Percentiles rank a stretch among this genome's conserved stretches.
Conservation (phyloP, 2,797 vertebrate species). For the Pipistrellus kuhlii region DNA sequence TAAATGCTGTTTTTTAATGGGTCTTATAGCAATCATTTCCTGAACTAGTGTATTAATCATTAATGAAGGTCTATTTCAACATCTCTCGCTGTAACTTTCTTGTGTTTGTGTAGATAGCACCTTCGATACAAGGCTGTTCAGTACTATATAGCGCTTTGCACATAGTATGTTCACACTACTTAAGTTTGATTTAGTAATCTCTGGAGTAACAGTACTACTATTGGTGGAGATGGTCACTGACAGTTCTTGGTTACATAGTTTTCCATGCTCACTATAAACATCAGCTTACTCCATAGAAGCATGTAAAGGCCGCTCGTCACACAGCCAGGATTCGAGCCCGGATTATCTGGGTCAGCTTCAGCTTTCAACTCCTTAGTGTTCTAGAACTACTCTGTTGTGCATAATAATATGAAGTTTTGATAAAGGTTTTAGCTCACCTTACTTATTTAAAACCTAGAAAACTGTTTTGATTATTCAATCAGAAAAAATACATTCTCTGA, state of each 20-base stretch:
- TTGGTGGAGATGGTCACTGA: not conserved
- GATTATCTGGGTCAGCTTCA: not conserved
- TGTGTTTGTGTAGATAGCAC: not conserved
- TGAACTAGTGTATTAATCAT: not conserved
- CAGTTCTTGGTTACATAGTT: not conserved
- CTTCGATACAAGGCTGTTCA: not conserved
- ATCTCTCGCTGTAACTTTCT: not conserved
- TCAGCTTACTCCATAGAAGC: not conserved
- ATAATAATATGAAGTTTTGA: not conserved
- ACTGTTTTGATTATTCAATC: not conserved
- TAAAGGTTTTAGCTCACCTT: not conserved
- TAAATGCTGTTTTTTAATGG: conserved; percentile 23
- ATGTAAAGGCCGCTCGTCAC: not conserved
- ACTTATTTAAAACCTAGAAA: not conserved
- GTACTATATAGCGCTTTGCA: not conserved
- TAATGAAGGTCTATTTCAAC: not conserved
- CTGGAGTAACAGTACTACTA: not conserved
- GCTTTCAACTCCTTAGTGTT: not conserved
- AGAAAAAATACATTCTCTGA: not conserved
- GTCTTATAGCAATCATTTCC: not conserved
- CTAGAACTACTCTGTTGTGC: not conserved
- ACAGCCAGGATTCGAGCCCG: not conserved
- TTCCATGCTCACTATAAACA: not conserved
- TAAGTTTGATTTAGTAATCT: not conserved
- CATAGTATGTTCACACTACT: not conserved